Percentiles rank a stretch among this genome's conserved stretches.
Conservation (phyloP, 2,797 vertebrate species). For the Cirrhinus mrigala region DNA sequence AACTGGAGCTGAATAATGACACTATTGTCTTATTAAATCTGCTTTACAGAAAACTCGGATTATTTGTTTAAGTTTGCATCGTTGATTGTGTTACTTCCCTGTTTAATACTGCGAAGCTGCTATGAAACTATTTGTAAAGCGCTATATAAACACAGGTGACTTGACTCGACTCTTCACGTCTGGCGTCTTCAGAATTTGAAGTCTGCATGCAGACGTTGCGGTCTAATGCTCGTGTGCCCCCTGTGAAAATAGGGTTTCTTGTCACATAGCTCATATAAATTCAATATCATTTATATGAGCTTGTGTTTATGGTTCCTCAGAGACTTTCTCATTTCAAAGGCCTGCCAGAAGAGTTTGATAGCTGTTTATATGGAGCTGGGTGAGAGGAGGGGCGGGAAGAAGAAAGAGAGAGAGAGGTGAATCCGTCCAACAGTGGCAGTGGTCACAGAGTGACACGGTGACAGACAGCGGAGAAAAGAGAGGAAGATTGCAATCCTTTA, state of each 20-base stretch:
- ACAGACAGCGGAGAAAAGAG: slow-evolving; percentile 58
- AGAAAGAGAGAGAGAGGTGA: slow-evolving; percentile 47
- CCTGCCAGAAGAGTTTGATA: slow-evolving; percentile 67
- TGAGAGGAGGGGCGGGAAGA: slow-evolving; percentile 49
- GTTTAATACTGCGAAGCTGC: neutral
- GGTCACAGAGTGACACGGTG: slow-evolving; percentile 53
- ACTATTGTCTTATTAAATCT: neutral
- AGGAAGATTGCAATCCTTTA: slow-evolving; percentile 59
- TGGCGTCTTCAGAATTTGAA: neutral
- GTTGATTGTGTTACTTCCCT: neutral
- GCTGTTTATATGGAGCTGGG: slow-evolving; percentile 61
- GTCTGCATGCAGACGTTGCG: neutral
- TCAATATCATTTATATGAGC: slow-evolving; percentile 59
- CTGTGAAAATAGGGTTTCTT: slow-evolving; percentile 47
- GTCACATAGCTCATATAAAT: slow-evolving; percentile 61
- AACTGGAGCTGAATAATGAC: neutral
- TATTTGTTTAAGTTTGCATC: neutral
- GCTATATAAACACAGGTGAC: neutral
- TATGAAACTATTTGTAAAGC: neutral
- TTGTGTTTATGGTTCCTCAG: slow-evolving; percentile 57
- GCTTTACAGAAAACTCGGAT: neutral
- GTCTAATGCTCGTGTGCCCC: slow-evolving; percentile 39
- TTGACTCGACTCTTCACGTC: neutral
- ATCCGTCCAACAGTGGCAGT: slow-evolving; percentile 43
- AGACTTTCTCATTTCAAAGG: slow-evolving; percentile 59